A percentile compares a stretch with the other conserved stretches of the same genome.
These are phyloP conservation scores for Cyclopterus lumpus DNA, from an alignment of 2,797 vertebrate genomes.

Conservation along the genomic window DNA sequence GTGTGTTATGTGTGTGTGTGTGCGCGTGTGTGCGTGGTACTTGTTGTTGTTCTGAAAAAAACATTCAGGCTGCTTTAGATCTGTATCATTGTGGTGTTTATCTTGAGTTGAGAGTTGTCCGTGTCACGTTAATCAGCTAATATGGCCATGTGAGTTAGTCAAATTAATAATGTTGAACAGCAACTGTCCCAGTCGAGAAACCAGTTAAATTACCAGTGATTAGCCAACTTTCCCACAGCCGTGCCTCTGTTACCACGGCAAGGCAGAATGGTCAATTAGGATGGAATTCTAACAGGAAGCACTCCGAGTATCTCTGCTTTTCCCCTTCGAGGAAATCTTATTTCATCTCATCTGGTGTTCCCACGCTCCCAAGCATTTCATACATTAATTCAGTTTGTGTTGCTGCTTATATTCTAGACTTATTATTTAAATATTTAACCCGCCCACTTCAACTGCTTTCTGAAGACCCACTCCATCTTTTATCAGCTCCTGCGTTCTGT, in stretches of 20 bases:
- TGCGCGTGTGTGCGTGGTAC: neutral
- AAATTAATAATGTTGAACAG: constrained; percentile 53
- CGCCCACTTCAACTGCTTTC: neutral
- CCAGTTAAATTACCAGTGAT: constrained; percentile 63
- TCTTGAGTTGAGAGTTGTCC: constrained; percentile 5
- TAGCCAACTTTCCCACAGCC: constrained; percentile 37
- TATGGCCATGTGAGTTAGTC: constrained; percentile 22
- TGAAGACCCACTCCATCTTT: constrained; percentile 8
- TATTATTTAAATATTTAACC: constrained; percentile 14
- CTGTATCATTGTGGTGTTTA: neutral
- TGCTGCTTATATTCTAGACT: neutral
- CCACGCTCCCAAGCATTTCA: constrained; percentile 18
- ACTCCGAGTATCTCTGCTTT: constrained; percentile 39
- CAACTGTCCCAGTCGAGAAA: constrained; percentile 47
- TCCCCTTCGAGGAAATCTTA: constrained; percentile 22
- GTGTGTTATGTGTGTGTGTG: neutral
- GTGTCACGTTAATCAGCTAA: constrained; percentile 25
- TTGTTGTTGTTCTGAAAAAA: constrained; percentile 9
- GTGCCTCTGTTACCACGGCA: constrained; percentile 66
- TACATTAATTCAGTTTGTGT: constrained; percentile 20
- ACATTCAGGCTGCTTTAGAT: neutral
- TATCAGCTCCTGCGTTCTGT: neutral
- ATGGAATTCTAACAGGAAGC: constrained; percentile 78
- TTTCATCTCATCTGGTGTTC: constrained; percentile 36
- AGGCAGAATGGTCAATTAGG: constrained; percentile 74